Evolutionary conservation across 2,888 invertebrate species (phyloP).

Genomic region (Drosophila pegasa): DNA sequence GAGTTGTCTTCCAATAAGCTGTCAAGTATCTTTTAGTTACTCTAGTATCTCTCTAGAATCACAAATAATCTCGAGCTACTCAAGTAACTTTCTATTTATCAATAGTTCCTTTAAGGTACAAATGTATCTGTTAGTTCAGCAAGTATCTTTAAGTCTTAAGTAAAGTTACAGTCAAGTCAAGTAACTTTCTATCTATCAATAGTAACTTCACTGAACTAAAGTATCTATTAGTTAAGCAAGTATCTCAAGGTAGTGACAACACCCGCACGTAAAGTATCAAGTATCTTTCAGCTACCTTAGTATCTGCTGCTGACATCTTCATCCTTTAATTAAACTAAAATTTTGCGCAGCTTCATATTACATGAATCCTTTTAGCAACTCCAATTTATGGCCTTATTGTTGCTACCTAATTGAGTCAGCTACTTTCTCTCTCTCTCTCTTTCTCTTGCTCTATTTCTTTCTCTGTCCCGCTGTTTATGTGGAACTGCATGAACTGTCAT

Average conservation of each 20-base stretch:
- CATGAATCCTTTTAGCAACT: conserved; percentile 12
- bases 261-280: background rate
- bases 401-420: conserved; percentile 7
- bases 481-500: conserved; percentile 21
- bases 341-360: conserved; percentile 2
- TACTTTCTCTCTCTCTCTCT: background rate
- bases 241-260: background rate
- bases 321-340: conserved; percentile 5
- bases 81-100: background rate
- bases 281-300: background rate
- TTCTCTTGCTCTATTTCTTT: background rate
- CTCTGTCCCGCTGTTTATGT: background rate
- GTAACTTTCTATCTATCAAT: background rate
- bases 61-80: background rate
- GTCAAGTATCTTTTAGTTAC: background rate
- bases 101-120: background rate
- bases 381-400: conserved; percentile 13
- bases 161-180: too few species aligned
- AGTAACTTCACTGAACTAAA: background rate
- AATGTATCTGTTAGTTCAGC: background rate
- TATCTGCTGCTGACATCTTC: background rate
- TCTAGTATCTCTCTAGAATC: background rate
- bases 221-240: background rate
- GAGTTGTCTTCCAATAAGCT: background rate
- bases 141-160: background rate